These are phyloP conservation scores for Epizoanthus rinbou DNA, from an alignment of 92 coral and sea anemone species.

Conservation along the genomic window DNA sequence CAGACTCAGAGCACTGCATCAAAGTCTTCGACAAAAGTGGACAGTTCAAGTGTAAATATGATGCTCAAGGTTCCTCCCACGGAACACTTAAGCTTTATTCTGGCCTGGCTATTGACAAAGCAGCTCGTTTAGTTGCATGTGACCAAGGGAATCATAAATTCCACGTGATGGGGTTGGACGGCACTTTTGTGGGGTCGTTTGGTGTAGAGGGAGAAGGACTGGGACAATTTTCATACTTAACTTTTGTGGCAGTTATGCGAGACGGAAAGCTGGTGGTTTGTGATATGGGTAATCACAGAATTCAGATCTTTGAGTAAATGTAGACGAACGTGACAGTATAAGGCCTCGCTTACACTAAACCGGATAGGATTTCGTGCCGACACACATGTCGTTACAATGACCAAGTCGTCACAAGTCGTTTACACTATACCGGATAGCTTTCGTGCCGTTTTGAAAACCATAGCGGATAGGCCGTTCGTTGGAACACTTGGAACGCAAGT, in stretches of 20 bases:
- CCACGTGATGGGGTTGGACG: slow-evolving; percentile 29
- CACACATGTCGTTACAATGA: too few species aligned
- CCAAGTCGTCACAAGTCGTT: too few species aligned
- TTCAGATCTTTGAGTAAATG: slow-evolving; percentile 33
- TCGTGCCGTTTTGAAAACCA: too few species aligned
- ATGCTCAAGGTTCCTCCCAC: neutral
- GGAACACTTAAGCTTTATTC: neutral
- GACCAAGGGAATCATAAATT: slow-evolving; percentile 8
- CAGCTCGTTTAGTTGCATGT: neutral
- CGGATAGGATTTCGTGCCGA: too few species aligned
- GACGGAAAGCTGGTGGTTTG: slow-evolving; percentile 45
- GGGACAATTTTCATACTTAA: slow-evolving; percentile 41
- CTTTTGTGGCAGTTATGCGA: slow-evolving; percentile 34
- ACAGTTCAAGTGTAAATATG: neutral
- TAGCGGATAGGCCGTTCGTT: too few species aligned
- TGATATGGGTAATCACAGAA: slow-evolving; percentile 33
- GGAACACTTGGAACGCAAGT: too few species aligned
- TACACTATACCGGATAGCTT: too few species aligned
- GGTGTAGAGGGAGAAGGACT: slow-evolving; percentile 19
- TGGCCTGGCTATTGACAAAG: slow-evolving; percentile 7
- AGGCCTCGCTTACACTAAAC: too few species aligned
- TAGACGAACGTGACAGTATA: too few species aligned
- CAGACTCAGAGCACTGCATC: slow-evolving; percentile 2
- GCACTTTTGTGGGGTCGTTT: neutral
- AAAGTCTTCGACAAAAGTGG: slow-evolving; percentile 36